phyloP scores from a whole-genome alignment of 1,140 invertebrate species.

The Prorops nasuta region DNA sequence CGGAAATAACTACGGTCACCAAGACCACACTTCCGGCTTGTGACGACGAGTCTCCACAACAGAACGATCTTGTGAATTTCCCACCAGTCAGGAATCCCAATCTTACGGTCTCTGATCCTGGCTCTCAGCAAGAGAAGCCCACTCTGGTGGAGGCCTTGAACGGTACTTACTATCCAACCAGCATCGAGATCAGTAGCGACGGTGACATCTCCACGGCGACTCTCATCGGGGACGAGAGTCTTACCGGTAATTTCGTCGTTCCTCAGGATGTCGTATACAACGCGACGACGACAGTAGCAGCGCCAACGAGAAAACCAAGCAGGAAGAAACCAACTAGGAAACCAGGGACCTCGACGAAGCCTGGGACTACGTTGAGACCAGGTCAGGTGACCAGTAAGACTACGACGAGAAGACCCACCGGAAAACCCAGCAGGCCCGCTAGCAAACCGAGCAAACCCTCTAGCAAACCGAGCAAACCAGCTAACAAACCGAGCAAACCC shows the following conservation, averaged over 20 bases:
- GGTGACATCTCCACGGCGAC: constrained; percentile 69
- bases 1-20: constrained; percentile 16
- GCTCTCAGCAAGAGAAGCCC: constrained; percentile 46
- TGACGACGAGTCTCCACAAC: constrained; percentile 58
- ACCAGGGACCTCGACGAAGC: constrained; percentile 21
- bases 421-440: constrained; percentile 54
- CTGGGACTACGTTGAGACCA: constrained; percentile 18
- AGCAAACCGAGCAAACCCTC: too few relatives aligned
- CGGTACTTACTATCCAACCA: constrained; percentile 57
- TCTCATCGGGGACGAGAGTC: constrained; percentile 70
- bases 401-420: constrained; percentile 46
- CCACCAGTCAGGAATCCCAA: constrained; percentile 81
- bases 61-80: constrained; percentile 75
- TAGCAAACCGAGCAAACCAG: too few relatives aligned
- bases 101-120: constrained; percentile 65
- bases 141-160: constrained; percentile 58
- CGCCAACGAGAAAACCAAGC: constrained; percentile 40
- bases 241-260: constrained; percentile 73
- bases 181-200: constrained; percentile 55
- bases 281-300: constrained; percentile 18
- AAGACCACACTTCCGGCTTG: constrained; percentile 23
- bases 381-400: constrained; percentile 15
- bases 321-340: constrained; percentile 38
- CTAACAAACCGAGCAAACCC: too few relatives aligned
- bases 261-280: constrained; percentile 74